Percentiles rank a stretch among this genome's conserved stretches.
Evolutionary conservation across 2,888 invertebrate genomes (phyloP).

Genomic region (Thyatira batis): DNA sequence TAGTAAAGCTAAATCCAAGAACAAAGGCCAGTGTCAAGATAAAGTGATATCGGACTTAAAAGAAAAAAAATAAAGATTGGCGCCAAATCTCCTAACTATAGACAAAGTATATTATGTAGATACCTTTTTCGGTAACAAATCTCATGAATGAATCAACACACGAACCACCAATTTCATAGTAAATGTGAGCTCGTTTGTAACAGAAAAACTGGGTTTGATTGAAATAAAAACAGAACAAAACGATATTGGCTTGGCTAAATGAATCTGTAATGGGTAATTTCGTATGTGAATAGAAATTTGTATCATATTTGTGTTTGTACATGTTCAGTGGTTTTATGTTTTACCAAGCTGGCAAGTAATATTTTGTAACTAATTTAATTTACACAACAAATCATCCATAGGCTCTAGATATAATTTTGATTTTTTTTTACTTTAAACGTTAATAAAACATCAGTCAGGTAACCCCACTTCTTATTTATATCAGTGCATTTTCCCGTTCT

Average conservation of each 20-base stretch:
- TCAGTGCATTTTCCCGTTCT: conserved; percentile 13
- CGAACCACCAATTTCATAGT: neutral
- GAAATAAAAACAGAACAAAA: neutral
- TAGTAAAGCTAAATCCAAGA: neutral
- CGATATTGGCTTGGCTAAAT: neutral
- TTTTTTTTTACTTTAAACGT: neutral
- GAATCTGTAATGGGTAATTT: no score
- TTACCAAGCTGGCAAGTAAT: no score
- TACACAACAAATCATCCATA: no score
- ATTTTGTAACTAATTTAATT: no score
- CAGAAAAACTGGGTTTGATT: neutral
- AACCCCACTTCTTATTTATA: neutral
- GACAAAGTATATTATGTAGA: neutral
- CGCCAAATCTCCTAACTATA: neutral
- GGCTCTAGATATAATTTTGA: no score
- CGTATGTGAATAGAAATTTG: no score
- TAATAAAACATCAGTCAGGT: neutral
- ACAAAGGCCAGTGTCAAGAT: neutral
- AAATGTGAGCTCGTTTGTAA: neutral
- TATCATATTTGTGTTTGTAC: no score
- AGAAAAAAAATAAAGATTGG: neutral
- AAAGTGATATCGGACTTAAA: neutral
- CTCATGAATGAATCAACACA: neutral
- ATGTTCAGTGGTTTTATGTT: no score
- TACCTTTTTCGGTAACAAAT: neutral